These are phyloP conservation scores for Montifringilla adamsi DNA, from an alignment of 2,113 vertebrate species.

Conservation along the genomic window DNA sequence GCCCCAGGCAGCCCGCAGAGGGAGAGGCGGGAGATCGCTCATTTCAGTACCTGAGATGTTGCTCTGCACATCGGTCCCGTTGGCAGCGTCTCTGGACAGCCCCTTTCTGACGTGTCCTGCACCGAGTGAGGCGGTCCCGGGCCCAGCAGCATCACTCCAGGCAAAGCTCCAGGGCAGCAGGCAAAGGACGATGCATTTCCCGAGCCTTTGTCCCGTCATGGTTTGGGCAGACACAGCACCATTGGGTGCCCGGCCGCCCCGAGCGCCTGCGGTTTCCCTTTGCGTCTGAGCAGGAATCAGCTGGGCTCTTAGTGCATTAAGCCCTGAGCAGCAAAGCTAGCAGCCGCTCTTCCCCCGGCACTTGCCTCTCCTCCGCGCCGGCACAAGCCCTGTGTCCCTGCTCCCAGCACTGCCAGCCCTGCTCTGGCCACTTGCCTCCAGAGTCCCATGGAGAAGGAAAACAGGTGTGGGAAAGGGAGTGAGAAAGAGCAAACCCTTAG, in stretches of 20 bases:
- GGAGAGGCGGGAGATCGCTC: background rate
- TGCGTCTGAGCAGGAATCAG: constrained; percentile 14
- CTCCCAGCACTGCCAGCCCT: background rate
- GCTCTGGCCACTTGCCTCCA: background rate
- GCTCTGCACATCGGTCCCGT: background rate
- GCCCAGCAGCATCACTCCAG: background rate
- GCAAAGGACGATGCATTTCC: background rate
- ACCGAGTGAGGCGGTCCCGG: background rate
- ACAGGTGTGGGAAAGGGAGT: background rate
- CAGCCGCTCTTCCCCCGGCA: background rate
- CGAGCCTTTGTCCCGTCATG: background rate
- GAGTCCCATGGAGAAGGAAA: background rate
- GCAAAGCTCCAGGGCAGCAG: constrained; percentile 44
- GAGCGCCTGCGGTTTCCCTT: background rate
- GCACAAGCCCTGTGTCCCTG: background rate
- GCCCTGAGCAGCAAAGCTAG: constrained; percentile 35
- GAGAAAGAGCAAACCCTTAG: background rate
- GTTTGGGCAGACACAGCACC: background rate
- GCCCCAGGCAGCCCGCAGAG: background rate
- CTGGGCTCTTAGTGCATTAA: constrained; percentile 54
- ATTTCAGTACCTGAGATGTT: constrained; percentile 38
- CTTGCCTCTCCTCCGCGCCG: background rate
- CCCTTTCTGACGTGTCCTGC: background rate
- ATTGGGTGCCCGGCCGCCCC: accelerated
- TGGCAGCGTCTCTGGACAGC: background rate